These are phyloP conservation scores for Netelia inedita DNA, from an alignment of 2,888 invertebrate species.

Conservation along the genomic window DNA sequence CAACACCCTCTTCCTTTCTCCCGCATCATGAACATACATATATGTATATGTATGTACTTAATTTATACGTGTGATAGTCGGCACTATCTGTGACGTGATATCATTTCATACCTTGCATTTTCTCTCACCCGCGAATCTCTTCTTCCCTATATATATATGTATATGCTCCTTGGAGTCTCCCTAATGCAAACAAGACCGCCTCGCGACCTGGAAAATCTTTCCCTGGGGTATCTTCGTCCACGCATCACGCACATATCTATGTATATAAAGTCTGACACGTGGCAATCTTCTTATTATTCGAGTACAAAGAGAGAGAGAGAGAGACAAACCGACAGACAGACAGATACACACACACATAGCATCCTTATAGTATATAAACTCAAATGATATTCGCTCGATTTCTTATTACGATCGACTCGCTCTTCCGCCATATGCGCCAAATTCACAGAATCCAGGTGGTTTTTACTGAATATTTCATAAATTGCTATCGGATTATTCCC, in stretches of 20 bases:
- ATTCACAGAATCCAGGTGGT: too few relatives aligned
- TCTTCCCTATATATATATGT: not conserved
- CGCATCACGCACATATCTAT: slow-evolving; percentile 1
- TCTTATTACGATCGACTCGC: too few relatives aligned
- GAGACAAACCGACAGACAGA: too few relatives aligned
- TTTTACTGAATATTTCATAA: too few relatives aligned
- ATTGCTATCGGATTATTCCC: too few relatives aligned
- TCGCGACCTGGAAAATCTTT: slow-evolving; percentile 52
- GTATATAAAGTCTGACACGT: slow-evolving; percentile 4
- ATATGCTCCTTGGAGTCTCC: not conserved
- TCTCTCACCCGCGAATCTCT: not conserved
- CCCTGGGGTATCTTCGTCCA: slow-evolving; percentile 31
- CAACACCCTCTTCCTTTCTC: slow-evolving; percentile 1
- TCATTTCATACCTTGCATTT: not conserved
- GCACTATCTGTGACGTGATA: not conserved
- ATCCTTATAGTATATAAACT: not conserved
- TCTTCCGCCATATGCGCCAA: too few relatives aligned
- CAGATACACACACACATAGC: not conserved
- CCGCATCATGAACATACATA: not conserved
- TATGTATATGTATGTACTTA: not conserved
- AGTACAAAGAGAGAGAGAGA: not conserved
- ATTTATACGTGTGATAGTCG: slow-evolving; percentile 24
- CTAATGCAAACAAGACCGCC: slow-evolving; percentile 43
- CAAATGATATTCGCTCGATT: too few relatives aligned
- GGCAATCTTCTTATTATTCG: slow-evolving; percentile 6